These are phyloP conservation scores for Geotria australis DNA, from an alignment of 2,797 vertebrate genomes.

Conservation along the genomic window DNA sequence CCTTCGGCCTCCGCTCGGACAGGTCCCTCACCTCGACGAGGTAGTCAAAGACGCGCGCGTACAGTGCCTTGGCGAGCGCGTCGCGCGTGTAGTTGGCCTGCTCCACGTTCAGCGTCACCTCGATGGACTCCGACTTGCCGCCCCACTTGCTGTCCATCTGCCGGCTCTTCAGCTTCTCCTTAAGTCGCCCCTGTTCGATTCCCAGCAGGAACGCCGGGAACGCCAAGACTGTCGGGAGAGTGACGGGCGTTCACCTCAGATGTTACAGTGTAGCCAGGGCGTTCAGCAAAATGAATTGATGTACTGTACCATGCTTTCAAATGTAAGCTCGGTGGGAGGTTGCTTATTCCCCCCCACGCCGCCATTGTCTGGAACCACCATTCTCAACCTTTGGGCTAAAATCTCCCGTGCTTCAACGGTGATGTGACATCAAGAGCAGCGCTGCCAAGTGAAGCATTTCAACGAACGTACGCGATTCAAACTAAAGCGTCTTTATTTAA, in stretches of 20 bases:
- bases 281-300: no score
- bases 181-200: slow-evolving; percentile 57
- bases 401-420: no score
- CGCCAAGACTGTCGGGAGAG: slow-evolving; percentile 34
- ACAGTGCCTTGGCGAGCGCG: slow-evolving; percentile 71
- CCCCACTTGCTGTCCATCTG: slow-evolving; percentile 99
- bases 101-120: slow-evolving; percentile 83
- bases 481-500: no score
- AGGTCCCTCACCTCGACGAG: slow-evolving; percentile 46
- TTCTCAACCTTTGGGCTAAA: no score
- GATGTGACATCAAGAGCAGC: no score
- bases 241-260: not conserved
- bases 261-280: no score
- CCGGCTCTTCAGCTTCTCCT: slow-evolving; percentile 77
- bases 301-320: no score
- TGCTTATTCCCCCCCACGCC: no score
- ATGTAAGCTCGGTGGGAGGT: no score
- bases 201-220: slow-evolving; percentile 83
- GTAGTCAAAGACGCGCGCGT: slow-evolving; percentile 61
- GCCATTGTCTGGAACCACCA: no score
- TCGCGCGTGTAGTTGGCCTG: slow-evolving; percentile 86
- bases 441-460: no score
- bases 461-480: no score
- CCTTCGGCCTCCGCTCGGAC: not conserved
- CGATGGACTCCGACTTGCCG: slow-evolving; percentile 58